phyloP scores from a whole-genome alignment of 2,888 invertebrate genomes.

The Yponomeuta malinellus region DNA sequence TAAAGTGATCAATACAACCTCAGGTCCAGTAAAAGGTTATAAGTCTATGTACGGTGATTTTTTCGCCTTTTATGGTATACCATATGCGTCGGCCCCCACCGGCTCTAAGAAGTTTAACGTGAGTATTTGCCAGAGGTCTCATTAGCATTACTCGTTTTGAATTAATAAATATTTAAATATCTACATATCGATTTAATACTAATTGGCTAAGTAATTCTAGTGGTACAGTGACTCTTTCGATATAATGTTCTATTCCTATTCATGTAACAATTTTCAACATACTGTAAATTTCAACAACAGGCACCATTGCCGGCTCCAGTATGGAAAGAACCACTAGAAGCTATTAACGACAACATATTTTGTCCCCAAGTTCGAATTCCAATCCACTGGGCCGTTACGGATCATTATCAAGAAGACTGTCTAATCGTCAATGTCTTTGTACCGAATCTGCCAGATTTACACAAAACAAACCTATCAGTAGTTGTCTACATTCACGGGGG shows the following conservation, averaged over 20 bases:
- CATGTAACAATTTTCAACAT: neutral
- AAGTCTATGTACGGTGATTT: neutral
- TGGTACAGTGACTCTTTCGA: too few relatives aligned
- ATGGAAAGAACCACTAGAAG: conserved; percentile 10
- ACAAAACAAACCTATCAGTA: conserved; percentile 28
- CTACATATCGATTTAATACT: too few relatives aligned
- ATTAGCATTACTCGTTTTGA: too few relatives aligned
- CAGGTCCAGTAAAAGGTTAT: neutral
- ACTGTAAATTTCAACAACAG: conserved; percentile 13
- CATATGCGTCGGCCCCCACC: neutral
- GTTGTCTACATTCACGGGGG: conserved; percentile 39
- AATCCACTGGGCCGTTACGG: neutral
- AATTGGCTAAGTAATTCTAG: too few relatives aligned
- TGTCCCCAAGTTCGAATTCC: conserved; percentile 2
- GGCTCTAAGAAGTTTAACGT: neutral
- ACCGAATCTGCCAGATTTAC: conserved; percentile 24
- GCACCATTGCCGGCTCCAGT: conserved; percentile 6
- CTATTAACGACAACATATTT: neutral
- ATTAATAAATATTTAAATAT: too few relatives aligned
- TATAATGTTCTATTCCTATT: too few relatives aligned
- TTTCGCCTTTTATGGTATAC: neutral
- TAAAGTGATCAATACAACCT: neutral
- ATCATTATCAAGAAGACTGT: conserved; percentile 30
- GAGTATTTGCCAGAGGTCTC: neutral
- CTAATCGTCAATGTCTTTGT: conserved; percentile 34